Conservation (phyloP, 2,113 vertebrate genomes). For the Genyomyrus donnyi region DNA sequence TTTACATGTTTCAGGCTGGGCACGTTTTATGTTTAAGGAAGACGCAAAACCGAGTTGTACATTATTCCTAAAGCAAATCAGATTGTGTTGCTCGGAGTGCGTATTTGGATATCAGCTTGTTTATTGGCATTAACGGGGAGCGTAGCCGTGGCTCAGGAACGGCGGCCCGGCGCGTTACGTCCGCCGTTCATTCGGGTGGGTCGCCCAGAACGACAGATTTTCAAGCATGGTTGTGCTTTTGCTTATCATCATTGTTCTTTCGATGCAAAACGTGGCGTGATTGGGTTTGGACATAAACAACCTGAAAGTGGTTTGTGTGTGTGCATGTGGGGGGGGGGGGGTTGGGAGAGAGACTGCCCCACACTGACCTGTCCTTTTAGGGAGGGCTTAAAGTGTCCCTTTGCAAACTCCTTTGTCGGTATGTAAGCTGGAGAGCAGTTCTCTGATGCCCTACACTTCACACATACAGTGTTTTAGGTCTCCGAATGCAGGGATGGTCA, state of each 20-base stretch:
- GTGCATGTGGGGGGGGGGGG: not conserved
- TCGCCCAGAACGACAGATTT: not conserved
- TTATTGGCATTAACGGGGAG: not conserved
- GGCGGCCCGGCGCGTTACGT: not conserved
- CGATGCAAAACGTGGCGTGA: not conserved
- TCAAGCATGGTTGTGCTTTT: not conserved
- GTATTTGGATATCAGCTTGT: not conserved
- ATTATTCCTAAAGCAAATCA: slow-evolving; percentile 11
- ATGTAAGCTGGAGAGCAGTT: not conserved
- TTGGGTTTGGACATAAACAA: not conserved
- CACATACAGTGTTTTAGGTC: not conserved
- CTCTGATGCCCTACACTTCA: not conserved
- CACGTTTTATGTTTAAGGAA: slow-evolving; percentile 8
- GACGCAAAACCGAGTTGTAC: slow-evolving; percentile 13
- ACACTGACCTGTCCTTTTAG: not conserved
- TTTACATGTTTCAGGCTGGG: slow-evolving; percentile 10
- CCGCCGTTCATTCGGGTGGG: not conserved
- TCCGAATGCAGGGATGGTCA: not conserved
- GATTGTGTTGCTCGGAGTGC: not conserved
- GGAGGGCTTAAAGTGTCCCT: not conserved
- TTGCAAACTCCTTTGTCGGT: not conserved
- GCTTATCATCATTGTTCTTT: not conserved
- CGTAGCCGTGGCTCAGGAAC: not conserved
- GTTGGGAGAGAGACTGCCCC: not conserved
- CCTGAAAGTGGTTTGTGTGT: not conserved